A percentile compares a stretch with the other conserved stretches of the same genome.
Evolutionary conservation across 2,113 vertebrate species (phyloP).

Genomic region (Tyto alba): DNA sequence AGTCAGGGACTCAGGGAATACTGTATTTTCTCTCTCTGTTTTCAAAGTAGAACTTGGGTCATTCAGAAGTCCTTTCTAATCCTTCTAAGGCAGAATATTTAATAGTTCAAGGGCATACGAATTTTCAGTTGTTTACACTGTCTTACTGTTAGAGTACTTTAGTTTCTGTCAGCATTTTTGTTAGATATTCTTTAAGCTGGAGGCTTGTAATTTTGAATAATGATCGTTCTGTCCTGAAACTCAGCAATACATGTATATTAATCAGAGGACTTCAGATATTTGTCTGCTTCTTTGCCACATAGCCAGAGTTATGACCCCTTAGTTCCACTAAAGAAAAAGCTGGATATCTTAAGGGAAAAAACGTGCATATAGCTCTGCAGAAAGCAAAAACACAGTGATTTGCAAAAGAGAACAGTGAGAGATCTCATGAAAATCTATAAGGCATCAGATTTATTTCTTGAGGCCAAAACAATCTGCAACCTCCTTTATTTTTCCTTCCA

Average conservation of each 20-base stretch:
- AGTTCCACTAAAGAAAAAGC: not conserved
- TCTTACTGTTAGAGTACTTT: not conserved
- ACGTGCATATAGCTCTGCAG: not conserved
- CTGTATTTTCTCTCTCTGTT: slow-evolving; percentile 1
- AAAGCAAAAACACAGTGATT: not conserved
- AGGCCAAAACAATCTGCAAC: not conserved
- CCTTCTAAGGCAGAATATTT: slow-evolving; percentile 29
- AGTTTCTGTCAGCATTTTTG: slow-evolving; percentile 28
- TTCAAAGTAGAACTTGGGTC: slow-evolving; percentile 11
- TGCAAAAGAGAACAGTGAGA: not conserved
- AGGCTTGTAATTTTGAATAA: not conserved
- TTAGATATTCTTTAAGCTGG: not conserved
- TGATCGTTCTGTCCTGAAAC: not conserved
- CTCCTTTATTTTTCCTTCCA: not conserved
- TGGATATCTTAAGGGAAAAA: slow-evolving; percentile 19
- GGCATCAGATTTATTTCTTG: not conserved
- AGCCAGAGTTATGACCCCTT: not conserved
- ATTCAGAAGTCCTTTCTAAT: slow-evolving; percentile 28
- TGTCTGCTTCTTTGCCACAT: not conserved
- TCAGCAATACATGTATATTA: not conserved
- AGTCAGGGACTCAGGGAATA: slow-evolving; percentile 9
- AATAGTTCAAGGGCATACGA: slow-evolving; percentile 18
- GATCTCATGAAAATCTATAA: not conserved
- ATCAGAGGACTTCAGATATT: not conserved
- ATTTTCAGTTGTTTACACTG: not conserved